phyloP scores from a whole-genome alignment of 2,113 vertebrate genomes.

The Aplodontia rufa region DNA sequence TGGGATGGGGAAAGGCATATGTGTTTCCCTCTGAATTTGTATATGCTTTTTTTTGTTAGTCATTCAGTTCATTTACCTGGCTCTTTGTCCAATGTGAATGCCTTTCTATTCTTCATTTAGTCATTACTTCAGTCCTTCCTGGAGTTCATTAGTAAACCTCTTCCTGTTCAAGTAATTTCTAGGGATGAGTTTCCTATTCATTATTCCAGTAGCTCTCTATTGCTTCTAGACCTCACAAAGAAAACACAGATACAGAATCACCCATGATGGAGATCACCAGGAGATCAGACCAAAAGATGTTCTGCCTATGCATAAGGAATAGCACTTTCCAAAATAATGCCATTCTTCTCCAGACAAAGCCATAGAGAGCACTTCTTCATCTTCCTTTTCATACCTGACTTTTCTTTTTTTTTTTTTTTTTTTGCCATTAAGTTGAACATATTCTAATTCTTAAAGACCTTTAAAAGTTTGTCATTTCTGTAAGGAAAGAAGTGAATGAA shows the following conservation, averaged over 20 bases:
- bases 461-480: constrained; percentile 30
- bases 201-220: background rate
- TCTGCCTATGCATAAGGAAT: background rate
- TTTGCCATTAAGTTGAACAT: constrained; percentile 28
- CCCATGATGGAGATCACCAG: background rate
- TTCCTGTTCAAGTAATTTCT: background rate
- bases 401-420: constrained; percentile 52
- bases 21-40: background rate
- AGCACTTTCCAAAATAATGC: background rate
- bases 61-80: background rate
- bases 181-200: constrained; percentile 13
- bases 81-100: background rate
- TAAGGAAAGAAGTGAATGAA: too few species aligned
- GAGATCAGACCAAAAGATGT: background rate
- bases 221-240: background rate
- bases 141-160: constrained; percentile 35
- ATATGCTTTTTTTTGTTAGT: background rate
- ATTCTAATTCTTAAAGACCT: constrained; percentile 27
- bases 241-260: background rate
- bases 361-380: background rate
- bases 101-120: background rate
- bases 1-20: background rate
- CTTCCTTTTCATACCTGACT: background rate
- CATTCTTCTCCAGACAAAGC: background rate
- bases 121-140: background rate